Conservation (phyloP, 2,113 vertebrate genomes). For the Vicugna pacos region DNA sequence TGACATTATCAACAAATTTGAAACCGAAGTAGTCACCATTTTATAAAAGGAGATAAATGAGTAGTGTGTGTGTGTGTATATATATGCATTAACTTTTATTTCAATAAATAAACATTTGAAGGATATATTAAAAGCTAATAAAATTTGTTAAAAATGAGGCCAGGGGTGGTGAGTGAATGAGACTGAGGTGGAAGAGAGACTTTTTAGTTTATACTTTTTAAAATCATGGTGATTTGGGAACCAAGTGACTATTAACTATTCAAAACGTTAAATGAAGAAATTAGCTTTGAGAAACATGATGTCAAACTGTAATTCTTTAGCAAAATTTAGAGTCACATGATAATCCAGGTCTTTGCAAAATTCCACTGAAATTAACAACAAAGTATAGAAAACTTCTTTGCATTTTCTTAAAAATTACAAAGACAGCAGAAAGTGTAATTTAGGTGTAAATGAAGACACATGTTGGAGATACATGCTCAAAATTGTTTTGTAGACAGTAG, state of each 20-base stretch:
- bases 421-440: neutral
- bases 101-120: neutral
- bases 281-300: neutral
- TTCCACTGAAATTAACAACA: neutral
- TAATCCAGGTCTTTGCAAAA: neutral
- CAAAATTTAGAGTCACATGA: neutral
- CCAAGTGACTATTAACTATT: neutral
- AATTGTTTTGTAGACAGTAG: neutral
- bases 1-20: neutral
- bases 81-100: neutral
- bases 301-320: neutral
- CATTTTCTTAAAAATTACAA: constrained; percentile 18
- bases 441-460: neutral
- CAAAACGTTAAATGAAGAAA: neutral
- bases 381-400: neutral
- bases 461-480: neutral
- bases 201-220: neutral
- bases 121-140: neutral
- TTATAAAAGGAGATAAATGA: neutral
- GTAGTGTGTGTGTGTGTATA: neutral
- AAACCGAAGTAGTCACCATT: neutral
- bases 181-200: neutral
- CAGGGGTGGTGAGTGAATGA: neutral
- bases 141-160: neutral
- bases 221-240: neutral